These are phyloP conservation scores for Anolis carolinensis DNA, from an alignment of 2,113 vertebrate species.

Conservation along the genomic window DNA sequence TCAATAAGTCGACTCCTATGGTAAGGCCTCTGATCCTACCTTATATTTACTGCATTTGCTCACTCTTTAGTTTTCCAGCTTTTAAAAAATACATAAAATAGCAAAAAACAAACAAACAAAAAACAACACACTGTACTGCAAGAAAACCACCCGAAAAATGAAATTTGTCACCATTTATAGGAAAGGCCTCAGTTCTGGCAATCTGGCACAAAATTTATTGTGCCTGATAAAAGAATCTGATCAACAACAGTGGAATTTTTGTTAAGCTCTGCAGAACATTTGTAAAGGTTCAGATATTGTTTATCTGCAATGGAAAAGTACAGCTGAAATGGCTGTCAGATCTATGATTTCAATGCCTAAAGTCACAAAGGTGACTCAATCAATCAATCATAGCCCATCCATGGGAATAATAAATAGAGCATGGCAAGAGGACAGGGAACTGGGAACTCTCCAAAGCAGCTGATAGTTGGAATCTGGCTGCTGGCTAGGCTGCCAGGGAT, in stretches of 20 bases:
- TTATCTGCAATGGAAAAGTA: constrained; percentile 10
- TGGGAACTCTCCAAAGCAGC: constrained; percentile 20
- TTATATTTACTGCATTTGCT: neutral
- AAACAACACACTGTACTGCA: neutral
- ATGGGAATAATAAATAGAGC: constrained; percentile 21
- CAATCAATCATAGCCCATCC: constrained; percentile 16
- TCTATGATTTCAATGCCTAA: constrained; percentile 13
- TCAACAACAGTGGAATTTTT: neutral
- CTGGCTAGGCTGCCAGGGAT: constrained; percentile 27
- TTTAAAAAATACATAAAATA: neutral
- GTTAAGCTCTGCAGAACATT: neutral
- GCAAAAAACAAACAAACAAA: neutral
- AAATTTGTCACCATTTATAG: neutral
- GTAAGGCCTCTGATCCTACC: neutral
- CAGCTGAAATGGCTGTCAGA: constrained; percentile 16
- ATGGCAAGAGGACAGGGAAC: constrained; percentile 11
- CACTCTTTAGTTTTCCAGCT: neutral
- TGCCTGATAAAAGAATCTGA: neutral
- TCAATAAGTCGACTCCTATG: no score
- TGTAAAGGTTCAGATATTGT: constrained; percentile 11
- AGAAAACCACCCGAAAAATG: constrained; percentile 1
- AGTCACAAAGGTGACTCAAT: constrained; percentile 25
- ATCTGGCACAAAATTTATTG: neutral
- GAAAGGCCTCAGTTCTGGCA: neutral
- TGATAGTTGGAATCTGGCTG: constrained; percentile 29